Evolutionary conservation across 2,888 invertebrate species (phyloP).

Genomic region (Stenoptilia bipunctidactyla): DNA sequence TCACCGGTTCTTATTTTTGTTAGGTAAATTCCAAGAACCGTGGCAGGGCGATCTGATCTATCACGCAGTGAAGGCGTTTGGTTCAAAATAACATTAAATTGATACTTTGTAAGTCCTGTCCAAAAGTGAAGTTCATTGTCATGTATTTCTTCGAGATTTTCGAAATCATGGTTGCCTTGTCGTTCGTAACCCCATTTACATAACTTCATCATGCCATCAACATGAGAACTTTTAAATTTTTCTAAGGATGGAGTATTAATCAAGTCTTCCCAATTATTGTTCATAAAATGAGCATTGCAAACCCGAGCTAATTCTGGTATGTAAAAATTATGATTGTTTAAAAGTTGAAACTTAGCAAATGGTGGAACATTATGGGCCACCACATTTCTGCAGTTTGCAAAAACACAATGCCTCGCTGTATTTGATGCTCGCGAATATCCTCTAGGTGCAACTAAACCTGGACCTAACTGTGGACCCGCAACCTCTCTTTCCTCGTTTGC

Average conservation of each 20-base stretch:
- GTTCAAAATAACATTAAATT: conserved; percentile 10
- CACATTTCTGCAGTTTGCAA: neutral
- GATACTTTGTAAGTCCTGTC: conserved; percentile 7
- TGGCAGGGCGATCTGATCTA: conserved; percentile 8
- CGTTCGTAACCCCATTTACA: conserved; percentile 10
- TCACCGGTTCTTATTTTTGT: too few species aligned
- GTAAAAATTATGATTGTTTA: too few species aligned
- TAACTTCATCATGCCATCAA: conserved; percentile 10
- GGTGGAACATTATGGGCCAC: too few species aligned
- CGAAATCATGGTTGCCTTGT: conserved; percentile 6
- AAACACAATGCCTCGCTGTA: conserved; percentile 2
- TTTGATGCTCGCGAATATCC: conserved; percentile 3
- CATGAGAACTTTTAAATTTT: conserved; percentile 8
- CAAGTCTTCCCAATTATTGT: too few species aligned
- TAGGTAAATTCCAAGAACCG: too few species aligned
- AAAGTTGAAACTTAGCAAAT: too few species aligned
- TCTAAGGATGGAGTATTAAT: neutral
- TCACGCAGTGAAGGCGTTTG: conserved; percentile 9
- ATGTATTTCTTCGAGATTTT: conserved; percentile 8
- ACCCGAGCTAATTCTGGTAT: too few species aligned
- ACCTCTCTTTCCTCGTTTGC: neutral
- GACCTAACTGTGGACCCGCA: neutral
- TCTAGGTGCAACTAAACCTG: conserved; percentile 1
- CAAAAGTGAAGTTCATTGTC: conserved; percentile 8
- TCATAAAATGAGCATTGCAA: too few species aligned